phyloP scores from a whole-genome alignment of 2,888 invertebrate genomes.

The Cantharis lateralis region DNA sequence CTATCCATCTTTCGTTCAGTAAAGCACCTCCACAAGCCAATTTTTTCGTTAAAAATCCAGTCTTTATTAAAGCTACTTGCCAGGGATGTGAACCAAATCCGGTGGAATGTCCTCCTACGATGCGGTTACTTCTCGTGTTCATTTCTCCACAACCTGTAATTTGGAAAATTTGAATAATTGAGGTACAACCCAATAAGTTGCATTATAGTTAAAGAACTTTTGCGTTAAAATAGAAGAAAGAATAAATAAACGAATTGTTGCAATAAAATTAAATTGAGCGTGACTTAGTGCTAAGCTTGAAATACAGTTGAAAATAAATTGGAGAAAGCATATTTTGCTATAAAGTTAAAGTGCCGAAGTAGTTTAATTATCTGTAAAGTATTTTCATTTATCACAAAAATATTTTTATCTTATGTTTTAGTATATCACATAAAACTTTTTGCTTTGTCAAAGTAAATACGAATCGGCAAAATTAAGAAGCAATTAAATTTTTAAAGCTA shows the following conservation, averaged over 20 bases:
- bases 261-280: not conserved
- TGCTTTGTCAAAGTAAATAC: not conserved
- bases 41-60: constrained; percentile 87
- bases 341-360: not conserved
- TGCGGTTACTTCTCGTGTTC: constrained; percentile 84
- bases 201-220: not conserved
- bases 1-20: constrained; percentile 88
- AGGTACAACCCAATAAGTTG: not conserved
- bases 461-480: not conserved
- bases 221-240: not conserved
- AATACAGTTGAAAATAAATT: not conserved
- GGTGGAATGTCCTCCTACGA: constrained; percentile 89
- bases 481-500: not conserved
- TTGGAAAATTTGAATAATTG: not conserved
- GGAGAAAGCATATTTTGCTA: not conserved
- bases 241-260: not conserved
- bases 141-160: constrained; percentile 87
- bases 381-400: not conserved
- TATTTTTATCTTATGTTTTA: not conserved
- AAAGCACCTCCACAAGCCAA: constrained; percentile 91
- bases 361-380: not conserved
- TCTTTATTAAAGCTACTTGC: constrained; percentile 92
- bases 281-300: not conserved
- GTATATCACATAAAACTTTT: not conserved
- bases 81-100: constrained; percentile 92